phyloP scores from a whole-genome alignment of 2,797 vertebrate genomes.

The Tadarida brasiliensis region DNA sequence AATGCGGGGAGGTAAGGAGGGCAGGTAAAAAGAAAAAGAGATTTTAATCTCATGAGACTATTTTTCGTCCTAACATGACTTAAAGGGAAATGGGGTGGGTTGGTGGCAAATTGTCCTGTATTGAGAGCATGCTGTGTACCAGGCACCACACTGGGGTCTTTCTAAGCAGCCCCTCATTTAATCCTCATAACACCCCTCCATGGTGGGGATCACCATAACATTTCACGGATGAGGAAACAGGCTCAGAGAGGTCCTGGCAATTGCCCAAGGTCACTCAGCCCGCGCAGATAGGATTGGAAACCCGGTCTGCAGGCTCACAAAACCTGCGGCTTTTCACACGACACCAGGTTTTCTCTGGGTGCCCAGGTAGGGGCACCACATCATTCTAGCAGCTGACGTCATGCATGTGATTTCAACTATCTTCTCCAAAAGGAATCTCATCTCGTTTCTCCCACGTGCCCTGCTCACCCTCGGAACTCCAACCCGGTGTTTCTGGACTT shows the following conservation, averaged over 20 bases:
- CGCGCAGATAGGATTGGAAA: accelerated
- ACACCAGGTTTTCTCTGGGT: neutral
- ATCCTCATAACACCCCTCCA: neutral
- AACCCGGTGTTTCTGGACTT: neutral
- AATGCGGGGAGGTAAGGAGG: neutral
- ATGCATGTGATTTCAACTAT: accelerated
- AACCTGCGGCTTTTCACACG: neutral
- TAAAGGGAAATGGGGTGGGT: neutral
- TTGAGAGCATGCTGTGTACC: neutral
- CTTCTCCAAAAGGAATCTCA: neutral
- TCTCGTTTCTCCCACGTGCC: accelerated
- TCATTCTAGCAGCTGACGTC: neutral
- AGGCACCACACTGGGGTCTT: neutral
- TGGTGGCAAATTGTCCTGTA: conserved; percentile 14
- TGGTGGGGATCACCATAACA: neutral
- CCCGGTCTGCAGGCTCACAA: neutral
- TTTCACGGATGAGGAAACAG: neutral
- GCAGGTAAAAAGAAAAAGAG: neutral
- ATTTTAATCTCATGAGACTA: neutral
- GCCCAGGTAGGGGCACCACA: accelerated
- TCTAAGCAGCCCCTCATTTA: neutral
- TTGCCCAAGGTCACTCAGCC: neutral
- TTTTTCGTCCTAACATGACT: neutral
- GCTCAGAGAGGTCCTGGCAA: conserved; percentile 1
- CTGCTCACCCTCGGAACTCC: accelerated